These are phyloP conservation scores for Lophotis ruficrista DNA, from an alignment of 2,113 vertebrate species.

Conservation along the genomic window DNA sequence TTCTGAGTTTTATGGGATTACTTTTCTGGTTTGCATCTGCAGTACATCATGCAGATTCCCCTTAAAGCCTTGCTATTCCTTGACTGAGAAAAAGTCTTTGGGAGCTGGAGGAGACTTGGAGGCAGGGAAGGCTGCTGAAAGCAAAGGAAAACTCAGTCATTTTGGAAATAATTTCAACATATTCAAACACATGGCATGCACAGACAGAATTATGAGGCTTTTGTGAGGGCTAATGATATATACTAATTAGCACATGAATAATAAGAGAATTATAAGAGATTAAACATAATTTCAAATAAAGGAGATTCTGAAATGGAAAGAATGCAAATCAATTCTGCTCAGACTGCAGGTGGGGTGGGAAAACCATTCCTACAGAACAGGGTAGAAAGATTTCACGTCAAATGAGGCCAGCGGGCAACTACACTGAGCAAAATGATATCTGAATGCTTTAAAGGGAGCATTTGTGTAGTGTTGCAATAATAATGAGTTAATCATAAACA, in stretches of 20 bases:
- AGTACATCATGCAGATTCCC: background rate
- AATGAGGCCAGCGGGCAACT: background rate
- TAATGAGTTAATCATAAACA: background rate
- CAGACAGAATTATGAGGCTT: background rate
- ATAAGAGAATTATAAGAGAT: slow-evolving; percentile 27
- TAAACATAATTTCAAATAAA: slow-evolving; percentile 46
- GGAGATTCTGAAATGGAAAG: background rate
- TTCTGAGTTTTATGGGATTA: background rate
- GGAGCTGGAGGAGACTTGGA: background rate
- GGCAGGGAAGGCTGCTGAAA: background rate
- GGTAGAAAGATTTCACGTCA: background rate
- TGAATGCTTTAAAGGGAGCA: background rate
- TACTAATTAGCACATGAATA: slow-evolving; percentile 40
- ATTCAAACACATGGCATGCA: background rate
- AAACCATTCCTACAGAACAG: background rate
- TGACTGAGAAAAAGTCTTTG: background rate
- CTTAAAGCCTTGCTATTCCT: background rate
- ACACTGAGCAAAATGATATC: background rate
- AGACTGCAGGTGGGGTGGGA: background rate
- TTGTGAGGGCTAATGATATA: background rate
- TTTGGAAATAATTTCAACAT: background rate
- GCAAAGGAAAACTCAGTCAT: background rate
- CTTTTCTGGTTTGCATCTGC: background rate
- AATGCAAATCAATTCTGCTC: slow-evolving; percentile 2
- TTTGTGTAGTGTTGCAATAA: background rate